Percentiles rank a stretch among this genome's conserved stretches.
Conservation (phyloP, 1,140 invertebrate species). For the Pachypeltis micranthus region DNA sequence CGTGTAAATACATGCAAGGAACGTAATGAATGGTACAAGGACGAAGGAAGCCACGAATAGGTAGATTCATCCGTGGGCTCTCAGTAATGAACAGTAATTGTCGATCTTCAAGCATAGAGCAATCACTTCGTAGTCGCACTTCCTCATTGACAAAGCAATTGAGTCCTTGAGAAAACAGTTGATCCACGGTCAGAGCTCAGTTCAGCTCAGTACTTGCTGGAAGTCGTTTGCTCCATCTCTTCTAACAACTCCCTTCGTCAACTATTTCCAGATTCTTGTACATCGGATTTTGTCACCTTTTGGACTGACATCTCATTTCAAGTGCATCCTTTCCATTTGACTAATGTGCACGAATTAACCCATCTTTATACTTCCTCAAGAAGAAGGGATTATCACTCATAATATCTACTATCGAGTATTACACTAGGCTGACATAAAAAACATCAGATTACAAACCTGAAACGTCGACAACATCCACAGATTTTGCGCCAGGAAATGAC, state of each 20-base stretch:
- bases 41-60: background rate
- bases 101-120: background rate
- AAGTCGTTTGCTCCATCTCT: too few relatives aligned
- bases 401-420: too few relatives aligned
- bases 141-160: background rate
- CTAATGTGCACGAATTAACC: background rate
- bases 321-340: background rate
- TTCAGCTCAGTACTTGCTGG: too few relatives aligned
- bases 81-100: background rate
- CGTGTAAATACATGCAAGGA: too few relatives aligned
- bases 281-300: background rate
- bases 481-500: slow-evolving; percentile 22
- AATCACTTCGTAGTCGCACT: background rate
- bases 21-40: slow-evolving; percentile 30
- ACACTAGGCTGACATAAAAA: background rate
- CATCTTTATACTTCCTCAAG: background rate
- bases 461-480: slow-evolving; percentile 23
- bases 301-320: background rate
- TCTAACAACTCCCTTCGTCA: too few relatives aligned
- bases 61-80: background rate
- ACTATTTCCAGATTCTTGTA: background rate
- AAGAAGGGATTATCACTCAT: too few relatives aligned
- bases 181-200: too few relatives aligned
- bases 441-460: slow-evolving; percentile 17
- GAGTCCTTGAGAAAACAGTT: too few relatives aligned